Evolutionary conservation across 35 echinoderm and acorn worm genomes (phyloP).

Genomic region (Heliocidaris erythrogramma): DNA sequence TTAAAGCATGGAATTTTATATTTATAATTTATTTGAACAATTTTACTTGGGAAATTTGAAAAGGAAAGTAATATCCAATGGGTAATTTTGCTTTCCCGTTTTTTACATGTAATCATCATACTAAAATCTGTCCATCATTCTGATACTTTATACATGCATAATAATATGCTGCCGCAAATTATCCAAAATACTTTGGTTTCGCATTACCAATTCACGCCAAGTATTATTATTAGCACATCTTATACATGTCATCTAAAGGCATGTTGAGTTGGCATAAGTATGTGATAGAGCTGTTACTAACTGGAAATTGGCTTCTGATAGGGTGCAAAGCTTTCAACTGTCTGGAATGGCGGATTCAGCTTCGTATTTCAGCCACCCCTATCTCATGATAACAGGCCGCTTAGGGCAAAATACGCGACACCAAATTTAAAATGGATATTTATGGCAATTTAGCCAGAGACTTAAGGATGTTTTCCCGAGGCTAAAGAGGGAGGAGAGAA

Average conservation of each 20-base stretch:
- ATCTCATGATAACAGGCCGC: constrained; percentile 15
- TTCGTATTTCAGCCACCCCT: constrained; percentile 5
- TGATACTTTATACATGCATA: not conserved
- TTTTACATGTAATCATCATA: not conserved
- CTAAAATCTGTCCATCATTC: not conserved
- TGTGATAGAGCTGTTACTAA: not conserved
- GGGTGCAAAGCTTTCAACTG: not conserved
- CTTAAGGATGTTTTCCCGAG: constrained; percentile 48
- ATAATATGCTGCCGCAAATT: not conserved
- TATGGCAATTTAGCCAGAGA: constrained; percentile 45
- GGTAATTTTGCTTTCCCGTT: too few relatives aligned
- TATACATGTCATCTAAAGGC: not conserved
- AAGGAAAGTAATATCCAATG: too few relatives aligned
- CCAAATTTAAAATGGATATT: constrained; percentile 53
- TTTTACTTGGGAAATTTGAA: too few relatives aligned
- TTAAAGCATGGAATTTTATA: too few relatives aligned
- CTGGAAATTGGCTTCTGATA: not conserved
- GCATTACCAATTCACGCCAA: not conserved
- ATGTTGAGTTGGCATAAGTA: not conserved
- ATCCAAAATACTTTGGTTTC: not conserved
- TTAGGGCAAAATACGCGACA: constrained; percentile 8
- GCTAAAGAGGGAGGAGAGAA: constrained; percentile 24
- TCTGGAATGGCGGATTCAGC: not conserved
- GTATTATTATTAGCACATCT: not conserved
- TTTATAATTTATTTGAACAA: too few relatives aligned